These are phyloP conservation scores for Eupithecia centaureata DNA, from an alignment of 2,888 invertebrate species.

Conservation along the genomic window DNA sequence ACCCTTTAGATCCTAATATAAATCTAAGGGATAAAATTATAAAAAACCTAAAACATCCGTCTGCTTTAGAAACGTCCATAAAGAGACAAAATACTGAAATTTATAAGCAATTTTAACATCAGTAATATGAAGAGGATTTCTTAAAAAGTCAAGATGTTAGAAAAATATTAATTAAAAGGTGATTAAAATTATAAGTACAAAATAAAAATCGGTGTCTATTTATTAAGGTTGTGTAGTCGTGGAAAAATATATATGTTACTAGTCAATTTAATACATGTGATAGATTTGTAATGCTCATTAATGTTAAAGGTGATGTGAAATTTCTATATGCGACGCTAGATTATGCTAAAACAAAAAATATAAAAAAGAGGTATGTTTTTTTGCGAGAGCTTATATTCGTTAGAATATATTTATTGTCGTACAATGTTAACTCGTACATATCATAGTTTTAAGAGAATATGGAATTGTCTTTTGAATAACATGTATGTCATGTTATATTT, in stretches of 20 bases:
- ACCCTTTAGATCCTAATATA: not conserved
- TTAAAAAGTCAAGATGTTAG: not conserved
- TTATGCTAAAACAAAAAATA: not conserved
- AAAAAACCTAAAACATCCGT: not conserved
- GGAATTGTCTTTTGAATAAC: conserved; percentile 24
- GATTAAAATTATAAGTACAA: conserved; percentile 13
- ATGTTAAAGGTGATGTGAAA: conserved; percentile 13
- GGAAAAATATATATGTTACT: conserved; percentile 36
- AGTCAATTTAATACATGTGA: conserved; percentile 48
- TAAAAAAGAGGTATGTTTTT: conserved; percentile 16
- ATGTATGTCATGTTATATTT: conserved; percentile 9
- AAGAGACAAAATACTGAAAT: not conserved
- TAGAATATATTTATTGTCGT: conserved; percentile 29
- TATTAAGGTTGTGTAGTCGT: conserved; percentile 56
- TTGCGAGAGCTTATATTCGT: conserved; percentile 29
- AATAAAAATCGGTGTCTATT: conserved; percentile 57
- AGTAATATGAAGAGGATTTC: not conserved
- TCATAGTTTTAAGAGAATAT: conserved; percentile 52
- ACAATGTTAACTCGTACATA: conserved; percentile 56
- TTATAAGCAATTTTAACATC: not conserved
- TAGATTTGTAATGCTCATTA: conserved; percentile 31
- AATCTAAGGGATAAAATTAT: not conserved
- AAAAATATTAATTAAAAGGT: conserved; percentile 4
- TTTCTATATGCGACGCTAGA: conserved; percentile 13
- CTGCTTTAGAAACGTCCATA: not conserved